These are phyloP conservation scores for Climacteris rufus DNA, from an alignment of 2,113 vertebrate species.

Conservation along the genomic window DNA sequence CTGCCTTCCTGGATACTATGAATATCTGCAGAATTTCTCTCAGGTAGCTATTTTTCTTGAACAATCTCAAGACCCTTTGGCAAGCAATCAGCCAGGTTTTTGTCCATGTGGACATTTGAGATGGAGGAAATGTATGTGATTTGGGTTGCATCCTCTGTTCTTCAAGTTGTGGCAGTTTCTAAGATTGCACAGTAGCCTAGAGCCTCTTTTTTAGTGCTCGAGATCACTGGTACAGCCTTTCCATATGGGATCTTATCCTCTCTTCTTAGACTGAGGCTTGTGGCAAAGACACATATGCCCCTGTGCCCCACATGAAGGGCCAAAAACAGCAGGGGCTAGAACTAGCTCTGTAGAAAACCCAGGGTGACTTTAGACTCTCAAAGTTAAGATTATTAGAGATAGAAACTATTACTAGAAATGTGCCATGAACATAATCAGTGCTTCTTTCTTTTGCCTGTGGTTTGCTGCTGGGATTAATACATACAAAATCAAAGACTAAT, in stretches of 20 bases:
- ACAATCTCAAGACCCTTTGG: background rate
- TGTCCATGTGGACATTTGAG: background rate
- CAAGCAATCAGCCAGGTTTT: background rate
- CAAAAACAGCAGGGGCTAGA: background rate
- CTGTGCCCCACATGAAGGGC: background rate
- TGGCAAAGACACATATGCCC: background rate
- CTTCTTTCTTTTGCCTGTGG: background rate
- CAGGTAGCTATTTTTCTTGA: background rate
- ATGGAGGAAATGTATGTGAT: background rate
- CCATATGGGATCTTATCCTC: background rate
- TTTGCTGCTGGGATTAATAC: background rate
- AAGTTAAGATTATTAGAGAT: background rate
- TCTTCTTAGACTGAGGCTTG: background rate
- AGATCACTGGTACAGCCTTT: background rate
- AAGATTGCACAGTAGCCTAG: background rate
- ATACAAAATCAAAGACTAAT: background rate
- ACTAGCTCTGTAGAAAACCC: background rate
- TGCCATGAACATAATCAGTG: background rate
- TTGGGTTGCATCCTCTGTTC: background rate
- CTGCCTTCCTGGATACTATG: background rate
- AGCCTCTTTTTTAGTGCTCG: background rate
- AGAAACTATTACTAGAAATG: background rate
- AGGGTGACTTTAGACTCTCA: background rate
- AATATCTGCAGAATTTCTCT: background rate
- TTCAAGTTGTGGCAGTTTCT: background rate